Percentiles rank a stretch among this genome's conserved stretches.
phyloP scores from a whole-genome alignment of 2,888 invertebrate genomes.

The Drosophila macrospina region DNA sequence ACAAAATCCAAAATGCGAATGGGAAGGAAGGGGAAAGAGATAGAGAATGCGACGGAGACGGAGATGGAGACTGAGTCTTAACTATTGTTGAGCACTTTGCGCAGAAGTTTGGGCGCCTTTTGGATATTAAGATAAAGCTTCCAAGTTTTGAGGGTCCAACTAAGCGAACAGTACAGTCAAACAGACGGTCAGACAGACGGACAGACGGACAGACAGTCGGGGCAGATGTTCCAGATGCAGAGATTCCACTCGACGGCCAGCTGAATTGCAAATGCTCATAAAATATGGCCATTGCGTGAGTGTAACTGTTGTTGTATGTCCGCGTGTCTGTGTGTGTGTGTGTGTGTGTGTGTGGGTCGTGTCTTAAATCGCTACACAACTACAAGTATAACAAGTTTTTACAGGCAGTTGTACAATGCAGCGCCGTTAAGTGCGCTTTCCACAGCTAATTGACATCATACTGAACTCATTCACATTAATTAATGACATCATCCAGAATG shows the following conservation, averaged over 20 bases:
- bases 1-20: conserved; percentile 16
- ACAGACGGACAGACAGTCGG: conserved; percentile 1
- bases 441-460: conserved; percentile 81
- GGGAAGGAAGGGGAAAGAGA: conserved; percentile 2
- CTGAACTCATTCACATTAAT: conserved; percentile 81
- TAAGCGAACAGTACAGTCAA: conserved; percentile 7
- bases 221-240: conserved; percentile 37
- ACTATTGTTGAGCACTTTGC: conserved; percentile 68
- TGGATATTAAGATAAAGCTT: conserved; percentile 64
- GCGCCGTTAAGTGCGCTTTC: conserved; percentile 74
- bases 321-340: conserved; percentile 11
- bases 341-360: conserved; percentile 39
- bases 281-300: conserved; percentile 45
- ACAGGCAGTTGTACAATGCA: conserved; percentile 63
- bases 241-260: conserved; percentile 31
- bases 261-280: conserved; percentile 56
- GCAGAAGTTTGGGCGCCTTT: conserved; percentile 52
- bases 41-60: conserved; percentile 19
- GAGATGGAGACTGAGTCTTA: conserved; percentile 35
- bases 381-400: conserved; percentile 38
- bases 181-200: neutral
- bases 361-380: conserved; percentile 38
- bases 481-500: conserved; percentile 75
- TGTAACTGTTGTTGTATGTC: neutral
- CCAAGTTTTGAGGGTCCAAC: conserved; percentile 45